Conservation (phyloP, 2,797 vertebrate species). For the Tapirus indicus region DNA sequence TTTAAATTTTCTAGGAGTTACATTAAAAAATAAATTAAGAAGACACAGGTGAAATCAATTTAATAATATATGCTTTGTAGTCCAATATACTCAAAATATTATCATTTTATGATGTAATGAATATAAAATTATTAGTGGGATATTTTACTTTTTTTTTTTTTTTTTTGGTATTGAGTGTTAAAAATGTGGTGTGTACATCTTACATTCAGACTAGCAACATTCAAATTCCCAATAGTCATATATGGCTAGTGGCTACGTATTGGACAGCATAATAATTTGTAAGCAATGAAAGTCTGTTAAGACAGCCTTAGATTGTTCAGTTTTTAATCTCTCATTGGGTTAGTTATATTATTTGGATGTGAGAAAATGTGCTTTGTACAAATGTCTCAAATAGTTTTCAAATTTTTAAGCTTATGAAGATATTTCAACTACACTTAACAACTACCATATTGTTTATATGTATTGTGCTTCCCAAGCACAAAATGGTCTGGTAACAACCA, state of each 20-base stretch:
- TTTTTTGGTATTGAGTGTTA: neutral
- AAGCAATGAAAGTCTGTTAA: neutral
- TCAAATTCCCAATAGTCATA: neutral
- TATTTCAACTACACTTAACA: neutral
- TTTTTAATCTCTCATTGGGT: neutral
- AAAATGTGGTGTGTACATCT: neutral
- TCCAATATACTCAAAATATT: neutral
- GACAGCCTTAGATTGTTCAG: neutral
- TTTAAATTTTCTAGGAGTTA: neutral
- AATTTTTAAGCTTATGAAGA: neutral
- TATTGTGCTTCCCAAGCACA: neutral
- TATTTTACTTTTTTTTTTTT: neutral
- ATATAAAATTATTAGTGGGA: neutral
- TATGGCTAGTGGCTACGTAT: neutral
- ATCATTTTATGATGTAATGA: neutral
- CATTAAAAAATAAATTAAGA: neutral
- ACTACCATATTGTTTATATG: neutral
- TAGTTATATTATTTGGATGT: neutral
- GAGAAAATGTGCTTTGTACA: neutral
- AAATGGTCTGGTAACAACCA: neutral
- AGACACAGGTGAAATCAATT: neutral
- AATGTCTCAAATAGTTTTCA: neutral
- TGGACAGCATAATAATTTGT: neutral
- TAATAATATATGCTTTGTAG: neutral
- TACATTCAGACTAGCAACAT: neutral